phyloP scores from a whole-genome alignment of 2,113 vertebrate species.

The Zeus faber region DNA sequence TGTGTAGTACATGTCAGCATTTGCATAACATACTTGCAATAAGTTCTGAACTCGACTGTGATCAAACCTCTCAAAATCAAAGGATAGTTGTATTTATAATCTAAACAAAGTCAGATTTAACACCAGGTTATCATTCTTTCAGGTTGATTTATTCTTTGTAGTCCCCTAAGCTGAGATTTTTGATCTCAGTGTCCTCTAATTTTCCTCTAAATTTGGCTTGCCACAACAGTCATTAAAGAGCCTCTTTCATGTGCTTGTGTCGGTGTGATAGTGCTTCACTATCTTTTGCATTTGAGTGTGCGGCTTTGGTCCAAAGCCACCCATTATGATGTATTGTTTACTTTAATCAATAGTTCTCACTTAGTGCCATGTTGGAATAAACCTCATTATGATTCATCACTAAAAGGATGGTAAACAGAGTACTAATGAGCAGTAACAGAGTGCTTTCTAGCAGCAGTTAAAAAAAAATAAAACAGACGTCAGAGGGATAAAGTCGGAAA shows the following conservation, averaged over 20 bases:
- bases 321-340: constrained; percentile 63
- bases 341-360: constrained; percentile 66
- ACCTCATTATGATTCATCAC: constrained; percentile 61
- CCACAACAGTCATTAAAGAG: constrained; percentile 19
- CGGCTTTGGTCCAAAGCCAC: constrained; percentile 43
- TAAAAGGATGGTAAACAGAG: constrained; percentile 52
- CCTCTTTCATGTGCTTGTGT: constrained; percentile 19
- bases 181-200: neutral
- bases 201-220: constrained; percentile 20
- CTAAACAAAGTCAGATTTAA: constrained; percentile 30
- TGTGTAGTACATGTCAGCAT: constrained; percentile 5
- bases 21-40: constrained; percentile 19
- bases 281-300: constrained; percentile 37
- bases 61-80: neutral
- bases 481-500: constrained; percentile 21
- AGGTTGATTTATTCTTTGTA: constrained; percentile 8
- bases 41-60: neutral
- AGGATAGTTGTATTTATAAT: constrained; percentile 10
- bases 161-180: too few relatives aligned
- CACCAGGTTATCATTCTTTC: constrained; percentile 32
- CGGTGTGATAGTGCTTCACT: constrained; percentile 28
- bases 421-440: constrained; percentile 63
- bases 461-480: constrained; percentile 34
- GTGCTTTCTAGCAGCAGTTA: constrained; percentile 45
- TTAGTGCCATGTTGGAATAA: constrained; percentile 47